Base-by-base conservation (phyloP, 2,797 vertebrate genomes). In the Rhodeus uyekii region DNA sequence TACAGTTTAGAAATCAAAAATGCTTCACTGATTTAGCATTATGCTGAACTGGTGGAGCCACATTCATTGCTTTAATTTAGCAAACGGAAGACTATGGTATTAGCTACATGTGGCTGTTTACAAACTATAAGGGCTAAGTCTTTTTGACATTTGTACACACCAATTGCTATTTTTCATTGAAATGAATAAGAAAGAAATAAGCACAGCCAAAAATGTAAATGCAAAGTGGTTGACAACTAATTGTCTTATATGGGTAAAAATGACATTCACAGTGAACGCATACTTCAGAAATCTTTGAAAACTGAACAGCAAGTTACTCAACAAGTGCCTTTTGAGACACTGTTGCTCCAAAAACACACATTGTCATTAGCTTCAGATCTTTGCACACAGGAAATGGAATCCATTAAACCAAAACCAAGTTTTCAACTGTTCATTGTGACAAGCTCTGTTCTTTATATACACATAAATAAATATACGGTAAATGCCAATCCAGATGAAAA, bases 381-480 rank as follows among this genome's bases (percentile, higher is more conserved):
- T 58, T 81, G n/a, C 80, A 87, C 78, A 85, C 76, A 76, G 68
- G 61, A 79, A 86, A 75, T 85, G 61, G 76, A 85, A 88, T 58
- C 18, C 39, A 80, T 63, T 53, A 84, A 84, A 83, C 65, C 79
- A 71, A 72, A 82, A 76, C 22, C 53, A 83, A 81, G 63, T n/a
- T 46, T 81, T 71, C 32, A 77, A 36, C 32, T 61, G 8, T 42
- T 65, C 50, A 78, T 64, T 48, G 8, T 81, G 68, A 67, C 65
- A 69, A 86, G 58, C 42, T 77, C 61, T 84, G 76, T 34, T 74
- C 32, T 67, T 83, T 72, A 74, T 82, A 80, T 80, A 71, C 85
- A 89, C 82, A 88, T 36, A 65, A 61, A 85, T 75, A 84, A 75
- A 79, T 87, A 89, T 78, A n/a, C n/a, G n/a, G n/a, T n/a, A 78